Conservation (phyloP, 2,797 vertebrate genomes). For the Channallabes apus region DNA sequence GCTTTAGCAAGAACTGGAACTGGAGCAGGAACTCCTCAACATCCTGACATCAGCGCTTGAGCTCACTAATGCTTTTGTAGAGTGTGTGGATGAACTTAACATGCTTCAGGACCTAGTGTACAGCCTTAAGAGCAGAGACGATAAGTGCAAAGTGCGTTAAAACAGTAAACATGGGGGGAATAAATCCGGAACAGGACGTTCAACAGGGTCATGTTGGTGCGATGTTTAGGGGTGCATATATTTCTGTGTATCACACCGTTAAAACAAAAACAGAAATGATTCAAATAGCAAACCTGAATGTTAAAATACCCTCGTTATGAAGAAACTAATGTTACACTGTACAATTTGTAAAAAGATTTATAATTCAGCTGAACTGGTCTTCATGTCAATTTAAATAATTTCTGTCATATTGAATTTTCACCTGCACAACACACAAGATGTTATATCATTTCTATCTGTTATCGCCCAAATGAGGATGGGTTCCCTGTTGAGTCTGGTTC, state of each 20-base stretch:
- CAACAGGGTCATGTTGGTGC: background rate
- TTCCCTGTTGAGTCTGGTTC: too few species aligned
- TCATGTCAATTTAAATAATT: too few species aligned
- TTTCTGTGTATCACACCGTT: background rate
- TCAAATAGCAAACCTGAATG: background rate
- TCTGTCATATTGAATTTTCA: too few species aligned
- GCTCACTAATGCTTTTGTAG: background rate
- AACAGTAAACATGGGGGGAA: background rate
- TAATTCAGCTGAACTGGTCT: background rate
- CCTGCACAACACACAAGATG: too few species aligned
- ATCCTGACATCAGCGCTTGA: background rate
- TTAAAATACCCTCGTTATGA: background rate
- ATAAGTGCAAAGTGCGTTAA: background rate
- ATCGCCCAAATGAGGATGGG: too few species aligned
- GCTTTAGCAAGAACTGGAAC: background rate
- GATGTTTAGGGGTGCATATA: background rate
- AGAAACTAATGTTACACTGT: background rate
- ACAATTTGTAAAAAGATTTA: too few species aligned
- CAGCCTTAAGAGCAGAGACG: too few species aligned
- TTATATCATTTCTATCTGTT: too few species aligned
- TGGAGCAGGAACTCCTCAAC: background rate
- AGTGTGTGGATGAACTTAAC: too few species aligned
- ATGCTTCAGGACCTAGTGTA: too few species aligned
- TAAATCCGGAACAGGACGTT: background rate
- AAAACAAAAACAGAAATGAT: background rate